A percentile compares a stretch with the other conserved stretches of the same genome.
Conservation (phyloP, 2,113 vertebrate species). For the Nibea coibor region DNA sequence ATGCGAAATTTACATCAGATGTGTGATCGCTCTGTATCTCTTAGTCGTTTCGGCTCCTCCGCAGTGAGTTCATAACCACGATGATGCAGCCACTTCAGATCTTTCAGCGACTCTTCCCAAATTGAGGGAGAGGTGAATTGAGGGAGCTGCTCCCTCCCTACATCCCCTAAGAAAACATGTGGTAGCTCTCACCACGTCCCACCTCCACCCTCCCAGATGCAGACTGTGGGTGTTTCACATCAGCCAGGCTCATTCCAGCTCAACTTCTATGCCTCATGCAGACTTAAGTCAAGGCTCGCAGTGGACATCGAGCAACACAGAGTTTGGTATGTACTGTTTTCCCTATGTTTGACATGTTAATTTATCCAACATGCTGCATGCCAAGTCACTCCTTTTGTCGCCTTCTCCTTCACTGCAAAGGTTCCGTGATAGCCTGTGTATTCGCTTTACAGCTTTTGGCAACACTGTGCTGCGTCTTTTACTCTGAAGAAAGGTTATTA, state of each 20-base stretch:
- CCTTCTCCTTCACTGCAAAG: background rate
- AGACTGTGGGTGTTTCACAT: slow-evolving; percentile 48
- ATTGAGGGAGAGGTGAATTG: slow-evolving; percentile 1
- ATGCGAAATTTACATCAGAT: background rate
- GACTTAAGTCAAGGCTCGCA: slow-evolving; percentile 5
- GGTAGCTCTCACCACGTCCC: slow-evolving; percentile 42
- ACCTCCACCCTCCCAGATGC: slow-evolving; percentile 56
- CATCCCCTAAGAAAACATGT: slow-evolving; percentile 41
- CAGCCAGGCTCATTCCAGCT: slow-evolving; percentile 50
- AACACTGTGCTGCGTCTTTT: background rate
- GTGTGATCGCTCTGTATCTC: slow-evolving; percentile 21
- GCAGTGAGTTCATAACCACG: slow-evolving; percentile 27
- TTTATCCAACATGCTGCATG: slow-evolving; percentile 10
- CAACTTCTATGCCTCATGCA: slow-evolving; percentile 28
- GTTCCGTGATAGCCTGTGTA: background rate
- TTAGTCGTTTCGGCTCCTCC: slow-evolving; percentile 2
- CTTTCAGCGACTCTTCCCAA: slow-evolving; percentile 43
- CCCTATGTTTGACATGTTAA: background rate
- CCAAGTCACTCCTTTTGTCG: background rate
- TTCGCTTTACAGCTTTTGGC: slow-evolving; percentile 7
- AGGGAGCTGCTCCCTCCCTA: slow-evolving; percentile 42
- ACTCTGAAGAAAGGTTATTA: background rate
- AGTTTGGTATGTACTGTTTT: slow-evolving; percentile 63
- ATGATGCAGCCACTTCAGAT: slow-evolving; percentile 57
- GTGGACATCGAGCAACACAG: slow-evolving; percentile 10